Evolutionary conservation across 2,797 vertebrate genomes (phyloP).

Genomic region (Salarias fasciatus): DNA sequence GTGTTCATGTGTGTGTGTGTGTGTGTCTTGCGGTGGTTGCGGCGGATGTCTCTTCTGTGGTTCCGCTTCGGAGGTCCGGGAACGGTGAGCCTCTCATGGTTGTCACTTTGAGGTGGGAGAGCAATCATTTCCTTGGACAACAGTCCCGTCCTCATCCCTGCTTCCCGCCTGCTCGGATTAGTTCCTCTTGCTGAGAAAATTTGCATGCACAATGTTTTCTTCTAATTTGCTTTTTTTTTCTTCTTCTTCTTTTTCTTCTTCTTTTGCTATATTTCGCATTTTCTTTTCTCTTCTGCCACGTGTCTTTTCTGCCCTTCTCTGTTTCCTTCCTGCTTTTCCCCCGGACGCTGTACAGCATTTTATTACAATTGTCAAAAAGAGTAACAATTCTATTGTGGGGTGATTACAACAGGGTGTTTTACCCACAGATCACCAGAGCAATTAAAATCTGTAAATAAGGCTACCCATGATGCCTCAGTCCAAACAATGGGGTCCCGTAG

Average conservation of each 20-base stretch:
- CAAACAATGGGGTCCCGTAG: constrained; percentile 84
- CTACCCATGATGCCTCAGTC: constrained; percentile 84
- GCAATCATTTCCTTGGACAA: constrained; percentile 79
- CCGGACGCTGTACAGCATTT: constrained; percentile 80
- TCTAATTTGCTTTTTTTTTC: constrained; percentile 55
- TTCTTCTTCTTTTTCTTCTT: constrained; percentile 46
- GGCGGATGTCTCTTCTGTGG: constrained; percentile 70
- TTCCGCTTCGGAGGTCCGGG: constrained; percentile 77
- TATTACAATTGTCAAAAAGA: constrained; percentile 90
- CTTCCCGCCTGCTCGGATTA: constrained; percentile 78
- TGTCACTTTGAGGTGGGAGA: constrained; percentile 82
- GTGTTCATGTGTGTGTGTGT: constrained; percentile 42
- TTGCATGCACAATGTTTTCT: constrained; percentile 74
- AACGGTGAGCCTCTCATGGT: constrained; percentile 80
- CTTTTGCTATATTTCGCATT: constrained; percentile 35
- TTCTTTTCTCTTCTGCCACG: constrained; percentile 46
- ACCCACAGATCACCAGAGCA: constrained; percentile 91
- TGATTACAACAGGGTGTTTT: constrained; percentile 87
- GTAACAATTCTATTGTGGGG: constrained; percentile 86
- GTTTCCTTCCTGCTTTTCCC: constrained; percentile 61
- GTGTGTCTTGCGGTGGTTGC: constrained; percentile 56
- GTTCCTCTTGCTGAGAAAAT: constrained; percentile 77
- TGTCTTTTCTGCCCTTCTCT: constrained; percentile 47
- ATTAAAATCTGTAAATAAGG: constrained; percentile 94
- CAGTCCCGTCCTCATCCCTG: constrained; percentile 74